Evolutionary conservation across 1,140 invertebrate genomes (phyloP).

Genomic region (Drosophila subpulchrella): DNA sequence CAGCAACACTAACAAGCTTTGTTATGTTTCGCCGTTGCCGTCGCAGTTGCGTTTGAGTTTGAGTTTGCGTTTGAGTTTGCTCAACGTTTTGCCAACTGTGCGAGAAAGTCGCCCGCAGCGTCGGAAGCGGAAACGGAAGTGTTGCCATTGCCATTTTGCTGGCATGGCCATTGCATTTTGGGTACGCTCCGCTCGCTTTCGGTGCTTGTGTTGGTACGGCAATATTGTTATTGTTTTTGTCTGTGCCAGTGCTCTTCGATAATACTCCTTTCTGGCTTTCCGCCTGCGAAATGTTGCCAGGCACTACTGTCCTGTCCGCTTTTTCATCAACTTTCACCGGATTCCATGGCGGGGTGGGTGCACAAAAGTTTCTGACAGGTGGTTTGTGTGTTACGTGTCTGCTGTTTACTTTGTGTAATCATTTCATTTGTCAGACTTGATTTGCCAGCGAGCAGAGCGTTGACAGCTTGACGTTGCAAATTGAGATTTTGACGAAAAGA

Average conservation of each 20-base stretch:
- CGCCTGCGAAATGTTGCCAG: slow-evolving; percentile 65
- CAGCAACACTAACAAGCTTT: slow-evolving; percentile 76
- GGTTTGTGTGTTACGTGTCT: slow-evolving; percentile 68
- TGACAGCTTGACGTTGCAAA: slow-evolving; percentile 65
- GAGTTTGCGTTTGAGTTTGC: slow-evolving; percentile 52
- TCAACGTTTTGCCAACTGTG: slow-evolving; percentile 73
- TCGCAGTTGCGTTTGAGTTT: slow-evolving; percentile 32
- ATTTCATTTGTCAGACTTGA: slow-evolving; percentile 82
- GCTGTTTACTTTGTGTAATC: slow-evolving; percentile 82
- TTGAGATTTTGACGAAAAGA: slow-evolving; percentile 24
- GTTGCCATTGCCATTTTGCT: slow-evolving; percentile 81
- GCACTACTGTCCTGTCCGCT: slow-evolving; percentile 12
- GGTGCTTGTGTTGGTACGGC: slow-evolving; percentile 34
- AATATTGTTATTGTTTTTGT: slow-evolving; percentile 58
- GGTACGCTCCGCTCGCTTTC: slow-evolving; percentile 14
- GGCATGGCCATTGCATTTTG: slow-evolving; percentile 69
- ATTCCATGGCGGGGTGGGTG: background rate
- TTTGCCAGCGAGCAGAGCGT: slow-evolving; percentile 57
- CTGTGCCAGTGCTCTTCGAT: slow-evolving; percentile 54
- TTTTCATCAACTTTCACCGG: slow-evolving; percentile 2
- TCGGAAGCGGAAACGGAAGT: slow-evolving; percentile 80
- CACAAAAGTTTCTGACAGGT: slow-evolving; percentile 71
- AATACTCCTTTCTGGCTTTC: slow-evolving; percentile 77
- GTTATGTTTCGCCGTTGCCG: slow-evolving; percentile 61
- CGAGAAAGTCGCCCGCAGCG: slow-evolving; percentile 73